Evolutionary conservation across 2,888 invertebrate species (phyloP), one percentile per base, ranked within the genome.

Genomic region (Dyspetes luteomarginatus): DNA sequence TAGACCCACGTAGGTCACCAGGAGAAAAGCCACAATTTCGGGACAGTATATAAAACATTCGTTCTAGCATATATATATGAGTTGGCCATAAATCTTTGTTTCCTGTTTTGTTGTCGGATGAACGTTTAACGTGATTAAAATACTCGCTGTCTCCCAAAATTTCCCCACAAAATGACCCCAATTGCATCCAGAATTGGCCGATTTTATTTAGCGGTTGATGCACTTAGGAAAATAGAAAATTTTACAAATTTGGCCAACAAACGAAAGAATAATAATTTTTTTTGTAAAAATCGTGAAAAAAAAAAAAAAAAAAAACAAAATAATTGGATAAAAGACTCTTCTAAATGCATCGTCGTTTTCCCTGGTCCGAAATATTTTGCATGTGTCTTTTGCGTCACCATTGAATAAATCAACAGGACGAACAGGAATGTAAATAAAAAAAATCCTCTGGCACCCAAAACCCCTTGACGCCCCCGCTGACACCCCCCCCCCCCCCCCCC

Each of bases 261-360:
- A 4, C 4, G 1, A 30, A 30, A 3, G 15, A 28, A 22, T 67
- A 3, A 65, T 67, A 15, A 4, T 52, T 26, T 52, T 3, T 9
- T 55, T 36, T 9, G 52, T 60, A 62, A 36, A 52, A 55, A 12
- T n/a, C n/a, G n/a, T n/a, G 24, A 36, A 65, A 36, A 7, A 56
- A 41, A 50, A 7, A 17, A 26, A n/a, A 19, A 55, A 71, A 52
- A 43, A 52, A n/a, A 50, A 64, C 24, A 43, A 65, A 69, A 36
- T n/a, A 73, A 64, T n/a, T 45, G 12, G 55, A 77, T 65, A 45
- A n/a, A 60, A 52, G 77, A 73, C 65, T 85, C 85, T 84, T 88
- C 84, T 84, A 82, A 85, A 84, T 88, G 89, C 89, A 89, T 86
- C 83, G 83, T 85, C 89, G 88, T 86, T 83, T 79, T 64, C 82